Conservation (phyloP, 2,888 invertebrate genomes). For the Gnatocerus cornutus region DNA sequence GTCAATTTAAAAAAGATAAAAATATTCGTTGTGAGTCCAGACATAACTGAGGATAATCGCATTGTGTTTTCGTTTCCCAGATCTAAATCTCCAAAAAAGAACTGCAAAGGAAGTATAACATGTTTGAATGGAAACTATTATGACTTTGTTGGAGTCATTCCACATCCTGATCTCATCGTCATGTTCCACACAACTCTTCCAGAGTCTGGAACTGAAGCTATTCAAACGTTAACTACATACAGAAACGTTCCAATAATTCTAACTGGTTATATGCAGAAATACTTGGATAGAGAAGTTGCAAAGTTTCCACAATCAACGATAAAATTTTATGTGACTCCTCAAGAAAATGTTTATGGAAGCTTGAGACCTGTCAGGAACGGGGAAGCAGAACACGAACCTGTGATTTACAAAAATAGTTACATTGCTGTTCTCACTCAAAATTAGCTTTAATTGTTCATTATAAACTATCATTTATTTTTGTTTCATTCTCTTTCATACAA, state of each 20-base stretch:
- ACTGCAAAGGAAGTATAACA: not conserved
- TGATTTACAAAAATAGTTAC: slow-evolving; percentile 7
- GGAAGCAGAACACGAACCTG: not conserved
- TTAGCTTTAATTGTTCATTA: not conserved
- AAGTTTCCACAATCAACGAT: not conserved
- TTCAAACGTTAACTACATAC: not conserved
- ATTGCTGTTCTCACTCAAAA: slow-evolving; percentile 8
- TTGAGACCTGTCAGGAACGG: slow-evolving; percentile 6
- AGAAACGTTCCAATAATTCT: not conserved
- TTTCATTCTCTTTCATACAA: slow-evolving; percentile 77
- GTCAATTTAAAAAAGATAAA: slow-evolving; percentile 8
- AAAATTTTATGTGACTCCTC: not conserved
- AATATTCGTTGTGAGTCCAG: slow-evolving; percentile 10
- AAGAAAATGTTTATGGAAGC: slow-evolving; percentile 6
- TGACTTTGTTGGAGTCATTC: not conserved
- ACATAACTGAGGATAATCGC: not conserved
- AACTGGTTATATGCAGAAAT: not conserved
- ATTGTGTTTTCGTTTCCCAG: not conserved
- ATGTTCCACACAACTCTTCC: not conserved
- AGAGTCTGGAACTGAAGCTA: too few relatives aligned
- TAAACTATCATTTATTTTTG: slow-evolving; percentile 9
- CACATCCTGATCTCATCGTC: not conserved
- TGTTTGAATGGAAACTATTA: not conserved
- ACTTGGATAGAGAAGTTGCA: not conserved
- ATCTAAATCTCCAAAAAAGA: not conserved